Evolutionary conservation across 2,888 invertebrate genomes (phyloP), one percentile per base, ranked within the genome.

Genomic region (Endomychus coccineus): DNA sequence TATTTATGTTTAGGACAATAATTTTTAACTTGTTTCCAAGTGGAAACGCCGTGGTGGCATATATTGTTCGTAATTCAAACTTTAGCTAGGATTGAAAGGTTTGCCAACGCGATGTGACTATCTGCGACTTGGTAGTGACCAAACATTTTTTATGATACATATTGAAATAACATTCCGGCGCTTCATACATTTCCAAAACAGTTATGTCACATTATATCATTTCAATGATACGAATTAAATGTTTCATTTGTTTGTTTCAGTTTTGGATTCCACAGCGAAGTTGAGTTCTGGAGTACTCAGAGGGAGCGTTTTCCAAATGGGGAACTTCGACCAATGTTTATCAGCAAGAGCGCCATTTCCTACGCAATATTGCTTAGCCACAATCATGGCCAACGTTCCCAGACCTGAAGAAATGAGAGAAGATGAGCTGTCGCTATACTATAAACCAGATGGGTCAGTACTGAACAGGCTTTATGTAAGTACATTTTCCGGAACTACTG

Each of bases 201-300:
- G n/a, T n/a, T n/a, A n/a, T n/a, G n/a, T n/a, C n/a, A n/a, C n/a
- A n/a, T n/a, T n/a, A n/a, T 25, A 12, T 10, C 11, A 12, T 10
- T 10, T 10, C 11, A 10, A 6, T 25, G 11, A 7, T 25, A 7
- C 7, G 5, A 27, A 24, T 27, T 4, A 9, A 34, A 29, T 12
- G 4, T 1, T 34, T 2, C 35, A 23, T 10, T 12, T 19, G 19
- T 38, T 19, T 34, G 24, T 62, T 50, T 36, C 53, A 78, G 78
- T 76, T 66, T 76, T 76, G 75, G 78, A 78, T 48, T 66, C 78
- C 0, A 72, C 74, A 17, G 69, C 75, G 1, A 75, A 75, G 38
- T 69, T 72, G 28, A 68, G 75, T 0, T 65, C 69, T 30, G 77
- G 77, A 1, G 57, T 75, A 7, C 55, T 77, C 1, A 69, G 70